Evolutionary conservation across 2,888 invertebrate species (phyloP), one percentile per base, ranked within the genome.

Genomic region (Cephus nigrinus): DNA sequence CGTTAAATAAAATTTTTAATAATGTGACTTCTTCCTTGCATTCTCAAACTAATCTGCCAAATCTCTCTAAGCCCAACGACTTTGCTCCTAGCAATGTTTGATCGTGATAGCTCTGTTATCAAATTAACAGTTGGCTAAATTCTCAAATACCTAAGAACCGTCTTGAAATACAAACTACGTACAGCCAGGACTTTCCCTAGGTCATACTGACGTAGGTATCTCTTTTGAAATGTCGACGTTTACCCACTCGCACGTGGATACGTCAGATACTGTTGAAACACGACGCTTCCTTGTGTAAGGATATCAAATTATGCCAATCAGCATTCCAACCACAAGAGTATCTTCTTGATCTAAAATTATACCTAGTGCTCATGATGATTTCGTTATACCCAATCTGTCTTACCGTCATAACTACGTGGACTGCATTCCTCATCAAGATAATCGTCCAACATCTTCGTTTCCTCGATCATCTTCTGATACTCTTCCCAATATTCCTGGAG

Each of bases 401-500:
- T 83, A 91, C 91, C 91, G 68, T 91, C 90, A 74, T 88, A 91
- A 83, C 86, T 90, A 30, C 88, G 83, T 73, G 90, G 88, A 81
- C 85, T 90, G 92, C 93, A 94, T 92, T 94, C 94, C 84, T 95
- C 94, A 80, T 93, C 93, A 79, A 94, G 93, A 83, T 92, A 92
- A 84, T 92, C 94, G 30, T 94, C 94, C 74, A 93, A 89, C 80
- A 92, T 92, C 82, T 93, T 92, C 0, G 93, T 92, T 82, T 93
- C 92, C 87, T 93, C 93, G 88, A 94, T 93, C 82, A 95, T 93
- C 89, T 94, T 93, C 84, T 94, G 93, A 89, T 94, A 94, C 86
- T 95, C 94, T 36, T 94, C 94, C 94, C 94, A 94, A 91, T 95
- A 95, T 80, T 94, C 95, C 35, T 94, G 93, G 82, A 94, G 92